Base-by-base conservation (phyloP, 2,113 vertebrate species). In the Gymnocephalus cernua region DNA sequence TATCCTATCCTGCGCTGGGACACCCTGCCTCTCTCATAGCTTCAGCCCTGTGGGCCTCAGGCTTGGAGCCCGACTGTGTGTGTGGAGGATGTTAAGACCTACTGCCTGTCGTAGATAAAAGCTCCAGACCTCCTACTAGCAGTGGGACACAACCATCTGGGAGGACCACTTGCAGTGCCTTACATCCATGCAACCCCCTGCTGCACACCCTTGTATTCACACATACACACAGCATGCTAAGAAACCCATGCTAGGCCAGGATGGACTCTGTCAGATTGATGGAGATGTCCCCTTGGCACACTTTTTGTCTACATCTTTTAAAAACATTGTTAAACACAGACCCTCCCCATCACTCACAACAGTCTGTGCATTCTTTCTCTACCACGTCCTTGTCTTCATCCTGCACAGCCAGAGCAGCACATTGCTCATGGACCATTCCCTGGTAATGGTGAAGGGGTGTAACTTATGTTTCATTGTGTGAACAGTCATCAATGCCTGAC, bases 51-150 rank as follows among this genome's bases (percentile, higher is more conserved):
- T 75, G 76, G 86, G 77, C 81, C 80, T 74, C 74, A 77, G 79
- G 79, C 84, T 80, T 67, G 61, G 74, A 87, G 67, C 70, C 64
- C 77, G 53, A 78, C 67, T 45, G 75, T 74, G 83, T 88, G 74
- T 74, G 77, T 82, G 64, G 62, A 73, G 82, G 81, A 83, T 84
- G 81, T 88, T 82, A 84, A 86, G 86, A 80, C 77, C 82, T 77
- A 88, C 87, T 90, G 90, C 57, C 75, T 75, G 76, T 77, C 70
- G 66, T 72, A 91, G 90, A 93, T 93, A 93, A 94, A 94, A 89
- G 74, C 65, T 86, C 75, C 75, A 92, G 90, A 90, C 86, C 84
- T 89, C 90, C 87, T 86, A 83, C 91, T 47, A 79, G 79, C 86
- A 90, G 66, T 56, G 48, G 80, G 86, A 90, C 59, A 57, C 64